These are phyloP conservation scores for Ascaphus truei DNA, from an alignment of 2,113 vertebrate species.

Conservation along the genomic window DNA sequence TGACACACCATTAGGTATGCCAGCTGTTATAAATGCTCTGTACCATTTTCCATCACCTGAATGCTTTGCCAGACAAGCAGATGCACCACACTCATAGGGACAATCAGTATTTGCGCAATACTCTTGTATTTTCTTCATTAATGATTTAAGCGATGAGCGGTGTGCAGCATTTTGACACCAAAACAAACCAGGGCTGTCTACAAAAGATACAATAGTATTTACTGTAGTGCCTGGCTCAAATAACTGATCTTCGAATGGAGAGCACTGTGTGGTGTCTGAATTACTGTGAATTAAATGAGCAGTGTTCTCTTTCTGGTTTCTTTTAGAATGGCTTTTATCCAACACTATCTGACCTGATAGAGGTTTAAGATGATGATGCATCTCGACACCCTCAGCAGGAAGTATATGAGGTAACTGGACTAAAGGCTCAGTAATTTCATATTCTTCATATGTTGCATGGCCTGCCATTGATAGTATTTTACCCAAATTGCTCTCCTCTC, in stretches of 20 bases:
- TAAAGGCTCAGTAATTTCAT: slow-evolving; percentile 23
- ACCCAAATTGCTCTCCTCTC: slow-evolving; percentile 66
- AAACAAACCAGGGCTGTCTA: slow-evolving; percentile 79
- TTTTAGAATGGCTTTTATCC: background rate
- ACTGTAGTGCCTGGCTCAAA: slow-evolving; percentile 80
- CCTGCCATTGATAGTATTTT: slow-evolving; percentile 65
- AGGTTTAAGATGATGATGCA: too few species aligned
- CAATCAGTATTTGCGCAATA: slow-evolving; percentile 59
- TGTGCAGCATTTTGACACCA: slow-evolving; percentile 83
- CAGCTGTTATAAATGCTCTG: slow-evolving; percentile 74
- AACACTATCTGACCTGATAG: background rate
- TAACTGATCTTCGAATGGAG: slow-evolving; percentile 19
- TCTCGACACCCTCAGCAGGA: background rate
- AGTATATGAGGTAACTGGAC: too few species aligned
- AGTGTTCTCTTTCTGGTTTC: background rate
- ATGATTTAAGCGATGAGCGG: slow-evolving; percentile 50
- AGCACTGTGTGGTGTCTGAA: background rate
- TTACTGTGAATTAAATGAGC: background rate
- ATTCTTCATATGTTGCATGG: slow-evolving; percentile 57
- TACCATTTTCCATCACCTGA: slow-evolving; percentile 75
- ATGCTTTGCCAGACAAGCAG: slow-evolving; percentile 75
- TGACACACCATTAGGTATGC: background rate
- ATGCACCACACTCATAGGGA: slow-evolving; percentile 52
- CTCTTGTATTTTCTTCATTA: slow-evolving; percentile 81
- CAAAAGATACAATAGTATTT: slow-evolving; percentile 71